Conservation (phyloP, 2,797 vertebrate species). For the Cebuella pygmaea region DNA sequence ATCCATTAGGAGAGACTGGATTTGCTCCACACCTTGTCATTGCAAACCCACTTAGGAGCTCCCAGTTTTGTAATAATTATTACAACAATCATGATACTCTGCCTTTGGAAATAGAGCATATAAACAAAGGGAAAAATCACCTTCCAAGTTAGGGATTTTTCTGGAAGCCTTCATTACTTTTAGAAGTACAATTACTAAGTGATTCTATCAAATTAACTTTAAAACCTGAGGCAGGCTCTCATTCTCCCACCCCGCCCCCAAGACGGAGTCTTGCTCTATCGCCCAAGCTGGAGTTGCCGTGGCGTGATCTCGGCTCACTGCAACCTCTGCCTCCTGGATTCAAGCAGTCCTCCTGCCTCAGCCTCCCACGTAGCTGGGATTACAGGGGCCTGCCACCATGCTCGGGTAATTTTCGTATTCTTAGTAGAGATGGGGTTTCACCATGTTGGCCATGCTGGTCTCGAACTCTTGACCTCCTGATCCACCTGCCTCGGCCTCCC, state of each 20-base stretch:
- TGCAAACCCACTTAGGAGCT: neutral
- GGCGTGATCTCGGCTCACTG: neutral
- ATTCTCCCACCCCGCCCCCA: neutral
- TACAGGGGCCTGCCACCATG: neutral
- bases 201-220: neutral
- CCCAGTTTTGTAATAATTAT: neutral
- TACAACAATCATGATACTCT: neutral
- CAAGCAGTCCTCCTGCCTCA: neutral
- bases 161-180: neutral
- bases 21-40: neutral
- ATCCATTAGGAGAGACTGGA: neutral
- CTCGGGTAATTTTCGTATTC: neutral
- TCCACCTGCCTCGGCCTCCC: neutral
- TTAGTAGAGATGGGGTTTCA: neutral
- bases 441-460: neutral
- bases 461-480: neutral
- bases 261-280: neutral
- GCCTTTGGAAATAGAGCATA: neutral
- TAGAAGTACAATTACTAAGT: conserved; percentile 29
- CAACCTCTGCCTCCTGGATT: neutral
- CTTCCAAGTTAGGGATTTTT: neutral
- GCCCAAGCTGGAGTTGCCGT: neutral
- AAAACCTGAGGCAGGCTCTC: neutral
- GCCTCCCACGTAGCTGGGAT: neutral
- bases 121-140: neutral